These are phyloP conservation scores for Pangasianodon gigas DNA, from an alignment of 2,113 vertebrate species.

Conservation along the genomic window DNA sequence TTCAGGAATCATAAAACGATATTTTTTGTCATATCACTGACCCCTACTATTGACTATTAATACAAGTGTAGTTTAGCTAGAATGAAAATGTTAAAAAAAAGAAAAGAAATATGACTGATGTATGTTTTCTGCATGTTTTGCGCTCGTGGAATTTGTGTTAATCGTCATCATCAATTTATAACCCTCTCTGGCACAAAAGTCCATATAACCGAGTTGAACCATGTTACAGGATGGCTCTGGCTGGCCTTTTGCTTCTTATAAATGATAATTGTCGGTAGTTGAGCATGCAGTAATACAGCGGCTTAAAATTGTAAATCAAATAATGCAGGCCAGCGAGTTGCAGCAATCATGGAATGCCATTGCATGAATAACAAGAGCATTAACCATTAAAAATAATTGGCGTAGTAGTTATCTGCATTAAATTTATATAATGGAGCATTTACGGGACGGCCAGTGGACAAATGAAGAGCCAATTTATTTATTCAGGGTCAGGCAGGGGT, in stretches of 20 bases:
- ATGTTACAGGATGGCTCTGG: neutral
- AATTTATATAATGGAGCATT: conserved; percentile 52
- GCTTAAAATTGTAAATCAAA: conserved; percentile 43
- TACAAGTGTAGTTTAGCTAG: neutral
- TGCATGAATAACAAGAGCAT: conserved; percentile 55
- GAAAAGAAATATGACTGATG: conserved; percentile 22
- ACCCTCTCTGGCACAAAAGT: conserved; percentile 19
- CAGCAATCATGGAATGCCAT: conserved; percentile 26
- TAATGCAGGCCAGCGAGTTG: conserved; percentile 24
- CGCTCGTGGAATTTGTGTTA: conserved; percentile 16
- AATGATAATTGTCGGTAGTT: conserved; percentile 48
- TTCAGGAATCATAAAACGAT: neutral
- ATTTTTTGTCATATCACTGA: neutral
- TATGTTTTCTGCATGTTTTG: conserved; percentile 18
- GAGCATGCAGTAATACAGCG: conserved; percentile 37
- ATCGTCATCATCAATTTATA: conserved; percentile 25
- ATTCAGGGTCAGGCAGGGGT: conserved; percentile 45
- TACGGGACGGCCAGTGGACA: conserved; percentile 46
- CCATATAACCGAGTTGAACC: conserved; percentile 2
- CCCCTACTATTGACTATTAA: neutral
- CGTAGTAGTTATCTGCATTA: conserved; percentile 52
- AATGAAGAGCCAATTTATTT: conserved; percentile 56
- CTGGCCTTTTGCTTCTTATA: conserved; percentile 41
- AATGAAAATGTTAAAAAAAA: neutral
- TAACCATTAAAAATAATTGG: conserved; percentile 68